Percentiles rank a stretch among this genome's conserved stretches.
Evolutionary conservation across 2,888 invertebrate genomes (phyloP).

Genomic region (Drosophila paramelanica): DNA sequence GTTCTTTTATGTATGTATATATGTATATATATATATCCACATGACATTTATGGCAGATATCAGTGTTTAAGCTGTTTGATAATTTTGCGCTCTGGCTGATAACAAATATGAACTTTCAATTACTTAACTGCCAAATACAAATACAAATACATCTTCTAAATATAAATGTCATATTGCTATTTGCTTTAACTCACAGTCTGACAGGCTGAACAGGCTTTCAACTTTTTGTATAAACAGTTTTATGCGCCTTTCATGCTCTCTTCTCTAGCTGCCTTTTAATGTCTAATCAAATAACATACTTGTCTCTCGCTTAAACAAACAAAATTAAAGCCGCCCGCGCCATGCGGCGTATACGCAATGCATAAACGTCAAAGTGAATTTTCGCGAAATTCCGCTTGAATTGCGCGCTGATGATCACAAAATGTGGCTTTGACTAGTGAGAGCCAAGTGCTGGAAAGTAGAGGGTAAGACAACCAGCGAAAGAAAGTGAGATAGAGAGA

Average conservation of each 20-base stretch:
- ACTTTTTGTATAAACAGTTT: conserved; percentile 35
- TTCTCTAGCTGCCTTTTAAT: conserved; percentile 51
- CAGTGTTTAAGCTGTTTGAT: conserved; percentile 52
- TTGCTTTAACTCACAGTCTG: conserved; percentile 9
- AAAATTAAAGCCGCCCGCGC: conserved; percentile 27
- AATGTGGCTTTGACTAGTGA: conserved; percentile 8
- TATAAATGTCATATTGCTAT: conserved; percentile 41
- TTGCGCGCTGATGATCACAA: conserved; percentile 61
- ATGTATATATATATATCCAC: neutral
- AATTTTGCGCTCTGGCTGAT: conserved; percentile 40
- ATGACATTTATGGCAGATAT: conserved; percentile 7
- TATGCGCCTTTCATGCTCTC: conserved; percentile 15
- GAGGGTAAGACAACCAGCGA: neutral
- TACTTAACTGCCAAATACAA: conserved; percentile 36
- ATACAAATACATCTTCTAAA: conserved; percentile 23
- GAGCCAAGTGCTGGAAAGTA: neutral
- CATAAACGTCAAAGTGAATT: conserved; percentile 74
- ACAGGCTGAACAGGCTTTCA: conserved; percentile 26
- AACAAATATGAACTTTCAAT: conserved; percentile 65
- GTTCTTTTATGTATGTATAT: neutral
- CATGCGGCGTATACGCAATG: conserved; percentile 63
- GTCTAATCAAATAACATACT: conserved; percentile 62
- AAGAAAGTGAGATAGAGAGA: neutral
- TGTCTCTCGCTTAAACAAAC: conserved; percentile 45
- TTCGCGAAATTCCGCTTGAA: conserved; percentile 71